phyloP scores from a whole-genome alignment of 2,797 vertebrate species.

The Anguilla pacifica region DNA sequence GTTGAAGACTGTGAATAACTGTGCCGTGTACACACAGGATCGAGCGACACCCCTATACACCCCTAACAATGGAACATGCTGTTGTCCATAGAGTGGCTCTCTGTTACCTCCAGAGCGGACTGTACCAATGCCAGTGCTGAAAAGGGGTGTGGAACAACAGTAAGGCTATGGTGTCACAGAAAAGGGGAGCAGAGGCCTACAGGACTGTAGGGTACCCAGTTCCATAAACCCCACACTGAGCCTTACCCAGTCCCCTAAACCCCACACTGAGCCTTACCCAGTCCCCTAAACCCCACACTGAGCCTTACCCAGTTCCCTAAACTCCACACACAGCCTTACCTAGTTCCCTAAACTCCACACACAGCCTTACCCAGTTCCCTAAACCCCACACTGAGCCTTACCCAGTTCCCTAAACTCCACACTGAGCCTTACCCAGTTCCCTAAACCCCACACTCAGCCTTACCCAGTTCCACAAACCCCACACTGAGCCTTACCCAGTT shows the following conservation, averaged over 20 bases:
- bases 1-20: neutral
- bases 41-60: neutral
- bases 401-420: no score
- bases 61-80: neutral
- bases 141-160: neutral
- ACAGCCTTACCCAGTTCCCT: no score
- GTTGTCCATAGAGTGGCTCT: neutral
- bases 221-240: neutral
- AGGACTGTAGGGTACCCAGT: neutral
- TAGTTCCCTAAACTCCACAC: no score
- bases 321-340: no score
- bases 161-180: no score
- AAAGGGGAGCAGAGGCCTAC: no score
- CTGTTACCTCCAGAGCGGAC: neutral
- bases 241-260: neutral
- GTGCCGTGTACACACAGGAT: neutral
- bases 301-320: no score
- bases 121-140: neutral
- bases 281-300: no score
- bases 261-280: no score
- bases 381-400: no score
- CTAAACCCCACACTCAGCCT: no score
- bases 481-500: constrained; percentile 79
- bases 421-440: no score
- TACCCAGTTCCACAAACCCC: constrained; percentile 57